These are phyloP conservation scores for Acanthurus tractus DNA, from an alignment of 2,797 vertebrate genomes.

Conservation along the genomic window DNA sequence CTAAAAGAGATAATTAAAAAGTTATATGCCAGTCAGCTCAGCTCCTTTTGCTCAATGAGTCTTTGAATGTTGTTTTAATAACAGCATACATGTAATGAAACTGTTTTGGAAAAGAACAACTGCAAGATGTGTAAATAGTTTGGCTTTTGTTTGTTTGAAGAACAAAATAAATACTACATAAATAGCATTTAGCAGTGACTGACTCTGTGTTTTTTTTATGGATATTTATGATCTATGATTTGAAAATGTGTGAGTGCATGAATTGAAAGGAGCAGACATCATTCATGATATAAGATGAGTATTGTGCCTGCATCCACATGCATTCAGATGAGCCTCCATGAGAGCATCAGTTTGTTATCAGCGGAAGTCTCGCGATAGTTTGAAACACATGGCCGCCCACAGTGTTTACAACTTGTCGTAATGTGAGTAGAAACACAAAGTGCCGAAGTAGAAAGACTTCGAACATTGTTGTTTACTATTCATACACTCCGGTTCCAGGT, in stretches of 20 bases:
- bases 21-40: conserved; percentile 71
- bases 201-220: neutral
- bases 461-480: accelerated
- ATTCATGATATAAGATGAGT: too few species aligned
- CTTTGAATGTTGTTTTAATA: conserved; percentile 78
- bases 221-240: neutral
- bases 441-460: neutral
- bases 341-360: neutral
- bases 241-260: neutral
- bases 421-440: conserved; percentile 38
- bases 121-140: conserved; percentile 86
- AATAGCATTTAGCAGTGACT: conserved; percentile 76
- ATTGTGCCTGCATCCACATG: neutral
- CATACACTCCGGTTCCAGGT: neutral
- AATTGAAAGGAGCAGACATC: too few species aligned
- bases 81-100: conserved; percentile 71
- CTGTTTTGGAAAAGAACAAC: conserved; percentile 75
- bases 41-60: conserved; percentile 67
- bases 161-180: conserved; percentile 86
- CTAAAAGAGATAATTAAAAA: neutral
- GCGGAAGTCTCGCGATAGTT: conserved; percentile 78
- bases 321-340: too few species aligned
- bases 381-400: conserved; percentile 74
- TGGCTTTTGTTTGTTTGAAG: conserved; percentile 86
- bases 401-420: conserved; percentile 72